Evolutionary conservation across 2,888 invertebrate genomes (phyloP), one percentile per base, ranked within the genome.

Genomic region (Parnassius orleans): DNA sequence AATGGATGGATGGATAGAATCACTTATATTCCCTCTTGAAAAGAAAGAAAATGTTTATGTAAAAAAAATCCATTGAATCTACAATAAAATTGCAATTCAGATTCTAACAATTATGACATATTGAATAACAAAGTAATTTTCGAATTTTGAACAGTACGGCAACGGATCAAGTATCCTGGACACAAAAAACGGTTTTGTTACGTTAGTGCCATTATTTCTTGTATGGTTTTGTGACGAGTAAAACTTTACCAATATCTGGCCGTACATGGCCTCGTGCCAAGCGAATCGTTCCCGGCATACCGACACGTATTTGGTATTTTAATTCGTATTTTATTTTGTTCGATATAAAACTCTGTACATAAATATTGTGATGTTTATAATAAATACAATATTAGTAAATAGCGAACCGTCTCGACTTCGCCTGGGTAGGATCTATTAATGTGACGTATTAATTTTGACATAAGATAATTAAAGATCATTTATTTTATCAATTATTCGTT

Each of bases 221-320:
- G 7, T 33, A 33, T 33, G 33, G 33, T 33, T 33, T 46, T 53
- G 52, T 60, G 80, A 78, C 74, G 79, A 78, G 79, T 74, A 73
- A 79, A 81, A 81, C 80, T 80, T 80, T 80, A 78, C 80, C 77
- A 81, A 82, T 81, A 79, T 81, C 78, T 80, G 72, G 64, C 66
- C 63, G 72, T 68, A 72, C 66, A 71, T 78, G 86, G 86, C 84
- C 68, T 59, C 65, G 75, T 71, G 86, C 87, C 86, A 86, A 80
- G 75, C 75, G 77, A 77, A 79, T 77, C 76, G 74, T 72, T 73
- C 75, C 76, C 75, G 73, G 71, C 78, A 79, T 73, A 73, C 5
- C 33, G 33, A 33, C 74, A 72, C 72, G 68, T 71, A 74, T 71
- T 74, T 76, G 74, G 80, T 83, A 81, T 86, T 85, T 87, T 82